phyloP scores from a whole-genome alignment of 2,888 invertebrate genomes.

The Drosophila mimica region DNA sequence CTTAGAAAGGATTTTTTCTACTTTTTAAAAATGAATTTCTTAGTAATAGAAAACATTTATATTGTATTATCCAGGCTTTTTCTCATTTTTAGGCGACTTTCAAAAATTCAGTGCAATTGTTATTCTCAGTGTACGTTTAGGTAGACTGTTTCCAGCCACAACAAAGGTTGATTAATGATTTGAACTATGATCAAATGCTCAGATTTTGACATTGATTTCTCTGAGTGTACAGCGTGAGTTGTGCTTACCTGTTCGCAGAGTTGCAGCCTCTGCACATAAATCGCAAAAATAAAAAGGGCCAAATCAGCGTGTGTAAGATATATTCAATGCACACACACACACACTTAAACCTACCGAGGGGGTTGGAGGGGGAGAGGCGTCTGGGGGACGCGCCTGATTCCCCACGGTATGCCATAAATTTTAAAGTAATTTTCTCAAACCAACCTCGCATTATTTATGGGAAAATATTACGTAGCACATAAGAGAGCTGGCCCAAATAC shows the following conservation, averaged over 20 bases:
- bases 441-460: conserved; percentile 76
- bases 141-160: neutral
- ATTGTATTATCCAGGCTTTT: too few relatives aligned
- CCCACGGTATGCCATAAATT: conserved; percentile 75
- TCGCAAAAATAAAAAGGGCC: conserved; percentile 75
- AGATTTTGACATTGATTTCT: neutral
- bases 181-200: neutral
- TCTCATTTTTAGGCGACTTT: too few relatives aligned
- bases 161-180: neutral
- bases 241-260: conserved; percentile 55
- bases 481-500: conserved; percentile 62
- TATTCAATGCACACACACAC: conserved; percentile 7
- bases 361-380: conserved; percentile 4
- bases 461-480: conserved; percentile 62
- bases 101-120: neutral
- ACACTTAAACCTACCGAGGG: conserved; percentile 7
- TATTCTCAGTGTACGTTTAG: neutral
- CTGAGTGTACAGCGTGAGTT: conserved; percentile 9
- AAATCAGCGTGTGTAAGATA: conserved; percentile 73
- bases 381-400: conserved; percentile 19
- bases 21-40: neutral
- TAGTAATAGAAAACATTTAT: too few relatives aligned
- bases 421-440: conserved; percentile 77
- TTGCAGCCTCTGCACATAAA: conserved; percentile 61
- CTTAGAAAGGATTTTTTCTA: neutral